These are phyloP conservation scores for Meteorus cinctellus DNA, from an alignment of 2,888 invertebrate genomes.

Conservation along the genomic window DNA sequence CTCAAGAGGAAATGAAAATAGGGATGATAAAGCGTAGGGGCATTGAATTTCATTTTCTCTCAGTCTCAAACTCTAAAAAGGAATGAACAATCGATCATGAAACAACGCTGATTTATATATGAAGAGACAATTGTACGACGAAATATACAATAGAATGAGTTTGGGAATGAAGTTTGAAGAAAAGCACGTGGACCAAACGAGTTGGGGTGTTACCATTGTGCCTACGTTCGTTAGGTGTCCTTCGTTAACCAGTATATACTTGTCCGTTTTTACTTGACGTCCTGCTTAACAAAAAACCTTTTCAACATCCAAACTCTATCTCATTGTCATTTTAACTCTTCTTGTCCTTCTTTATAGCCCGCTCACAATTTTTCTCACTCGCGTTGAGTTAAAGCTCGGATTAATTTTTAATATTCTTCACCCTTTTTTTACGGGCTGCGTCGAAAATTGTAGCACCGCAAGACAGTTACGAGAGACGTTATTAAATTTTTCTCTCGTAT, in stretches of 20 bases:
- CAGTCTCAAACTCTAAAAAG: constrained; percentile 30
- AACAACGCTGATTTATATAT: constrained; percentile 13
- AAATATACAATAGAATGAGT: constrained; percentile 7
- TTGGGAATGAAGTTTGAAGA: constrained; percentile 15
- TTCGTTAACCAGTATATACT: constrained; percentile 62
- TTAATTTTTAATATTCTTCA: constrained; percentile 63
- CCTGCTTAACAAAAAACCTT: background rate
- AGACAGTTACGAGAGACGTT: background rate
- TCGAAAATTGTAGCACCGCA: background rate
- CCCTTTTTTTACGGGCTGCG: constrained; percentile 21
- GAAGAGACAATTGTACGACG: constrained; percentile 28
- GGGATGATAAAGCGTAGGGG: background rate
- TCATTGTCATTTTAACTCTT: constrained; percentile 30
- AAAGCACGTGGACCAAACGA: constrained; percentile 21
- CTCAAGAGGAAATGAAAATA: background rate
- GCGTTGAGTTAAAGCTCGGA: constrained; percentile 51
- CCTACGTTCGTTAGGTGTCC: constrained; percentile 60
- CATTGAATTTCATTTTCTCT: constrained; percentile 25
- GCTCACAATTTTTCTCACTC: background rate
- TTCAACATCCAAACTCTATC: constrained; percentile 45
- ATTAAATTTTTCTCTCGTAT: background rate
- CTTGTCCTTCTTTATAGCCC: constrained; percentile 2
- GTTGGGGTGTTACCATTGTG: constrained; percentile 40
- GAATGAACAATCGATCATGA: constrained; percentile 37
- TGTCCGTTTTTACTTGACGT: constrained; percentile 52